Base-by-base conservation (phyloP, 2,888 invertebrate species). In the Campoplex nolae region DNA sequence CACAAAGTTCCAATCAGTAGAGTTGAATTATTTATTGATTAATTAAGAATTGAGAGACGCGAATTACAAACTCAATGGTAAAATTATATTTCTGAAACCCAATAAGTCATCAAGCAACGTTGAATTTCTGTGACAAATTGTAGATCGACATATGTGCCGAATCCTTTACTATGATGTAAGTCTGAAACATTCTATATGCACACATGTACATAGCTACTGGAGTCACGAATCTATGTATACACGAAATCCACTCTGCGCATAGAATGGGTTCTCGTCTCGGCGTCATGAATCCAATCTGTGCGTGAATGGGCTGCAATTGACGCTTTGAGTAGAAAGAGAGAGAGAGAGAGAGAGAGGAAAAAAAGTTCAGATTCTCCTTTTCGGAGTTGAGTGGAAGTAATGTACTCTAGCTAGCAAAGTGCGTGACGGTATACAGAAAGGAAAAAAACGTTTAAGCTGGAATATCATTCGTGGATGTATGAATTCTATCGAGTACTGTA, bases 271-370 rank as follows among this genome's bases (percentile, higher is more conserved):
- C 65, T 51, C 54, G 32, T 76, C n/a, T 48, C 62, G 28, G 58
- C 48, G 51, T 54, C 67, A 48, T 80, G 76, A 80, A 86, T 76
- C 48, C 67, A 86, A 77, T 86, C 76, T 76, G 42, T 28, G 56
- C 58, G 65, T 86, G 86, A 86, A 86, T 83, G 75, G 79, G 38
- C 86, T 67, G 65, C 76, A 83, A 86, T 86, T 80, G 83, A 76
- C 71, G 58, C 67, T 79, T 28, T 38, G 35, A 38, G 45, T n/a
- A 23, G 23, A 23, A 23, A 23, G 23, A 23, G 23, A 23, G 23
- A 23, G 23, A n/a, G n/a, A n/a, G 23, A 23, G n/a, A 56, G 23
- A 23, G 62, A 54, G 18, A 8, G 18, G 23, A 38, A 68, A 67
- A 56, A 77, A 71, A 77, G 54, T 45, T 28, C 16, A 11, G 35